Evolutionary conservation across 2,888 invertebrate genomes (phyloP).

Genomic region (Vanessa cardui): DNA sequence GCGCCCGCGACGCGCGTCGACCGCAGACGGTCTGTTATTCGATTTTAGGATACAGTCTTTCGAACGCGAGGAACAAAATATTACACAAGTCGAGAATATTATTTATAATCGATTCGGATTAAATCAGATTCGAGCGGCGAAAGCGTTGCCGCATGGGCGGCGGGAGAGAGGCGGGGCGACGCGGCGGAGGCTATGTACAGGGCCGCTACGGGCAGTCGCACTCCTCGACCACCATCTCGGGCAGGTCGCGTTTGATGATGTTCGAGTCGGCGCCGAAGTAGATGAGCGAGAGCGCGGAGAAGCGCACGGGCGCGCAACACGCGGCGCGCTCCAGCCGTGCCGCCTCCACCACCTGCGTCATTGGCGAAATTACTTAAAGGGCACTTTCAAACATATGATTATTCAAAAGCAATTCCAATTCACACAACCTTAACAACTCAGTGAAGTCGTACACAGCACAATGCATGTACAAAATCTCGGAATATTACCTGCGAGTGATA

Average conservation of each 20-base stretch:
- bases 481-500: conserved; percentile 92
- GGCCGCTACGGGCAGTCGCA: conserved; percentile 93
- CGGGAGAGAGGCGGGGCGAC: conserved; percentile 45
- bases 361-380: neutral
- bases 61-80: conserved; percentile 83
- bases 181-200: conserved; percentile 63
- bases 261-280: conserved; percentile 95
- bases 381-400: too few species aligned
- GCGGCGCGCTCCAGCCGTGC: conserved; percentile 94
- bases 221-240: conserved; percentile 98
- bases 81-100: conserved; percentile 82
- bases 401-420: neutral
- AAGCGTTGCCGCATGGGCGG: conserved; percentile 61
- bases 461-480: neutral
- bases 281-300: conserved; percentile 95
- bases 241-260: conserved; percentile 96
- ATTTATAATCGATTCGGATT: conserved; percentile 80
- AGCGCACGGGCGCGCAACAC: conserved; percentile 95
- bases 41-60: conserved; percentile 81
- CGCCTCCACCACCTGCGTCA: conserved; percentile 91
- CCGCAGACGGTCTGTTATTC: conserved; percentile 48
- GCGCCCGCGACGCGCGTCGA: conserved; percentile 49
- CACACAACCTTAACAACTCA: neutral
- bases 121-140: conserved; percentile 78
- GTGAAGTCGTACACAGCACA: neutral